phyloP scores from a whole-genome alignment of 1,140 invertebrate species.

The Lethrus apterus region DNA sequence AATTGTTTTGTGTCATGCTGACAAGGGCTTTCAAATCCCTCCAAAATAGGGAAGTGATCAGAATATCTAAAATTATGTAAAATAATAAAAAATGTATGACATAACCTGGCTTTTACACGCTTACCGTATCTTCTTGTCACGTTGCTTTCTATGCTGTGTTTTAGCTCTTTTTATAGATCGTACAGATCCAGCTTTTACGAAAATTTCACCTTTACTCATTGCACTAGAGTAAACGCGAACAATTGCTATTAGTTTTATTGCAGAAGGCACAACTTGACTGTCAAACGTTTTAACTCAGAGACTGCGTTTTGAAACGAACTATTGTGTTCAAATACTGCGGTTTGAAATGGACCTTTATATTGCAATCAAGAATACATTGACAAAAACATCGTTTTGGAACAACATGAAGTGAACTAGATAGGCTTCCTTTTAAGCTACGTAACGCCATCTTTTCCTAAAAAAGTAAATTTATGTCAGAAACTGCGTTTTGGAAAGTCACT shows the following conservation, averaged over 20 bases:
- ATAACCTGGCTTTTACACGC: too few relatives aligned
- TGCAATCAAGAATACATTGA: too few relatives aligned
- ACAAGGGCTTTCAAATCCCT: slow-evolving; percentile 2
- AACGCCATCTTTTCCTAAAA: background rate
- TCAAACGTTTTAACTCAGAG: too few relatives aligned
- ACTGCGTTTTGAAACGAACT: too few relatives aligned
- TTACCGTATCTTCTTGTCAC: background rate
- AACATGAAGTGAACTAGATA: too few relatives aligned
- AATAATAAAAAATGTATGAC: too few relatives aligned
- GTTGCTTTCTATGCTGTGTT: background rate
- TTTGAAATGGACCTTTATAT: too few relatives aligned
- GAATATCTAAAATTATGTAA: background rate
- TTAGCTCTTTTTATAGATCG: background rate
- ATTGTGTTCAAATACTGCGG: too few relatives aligned
- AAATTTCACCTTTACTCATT: background rate
- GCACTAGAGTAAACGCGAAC: too few relatives aligned
- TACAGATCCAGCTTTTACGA: background rate
- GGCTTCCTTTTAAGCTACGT: background rate
- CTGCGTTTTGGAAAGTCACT: slow-evolving; percentile 2
- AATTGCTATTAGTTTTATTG: too few relatives aligned
- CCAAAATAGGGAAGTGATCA: slow-evolving; percentile 1
- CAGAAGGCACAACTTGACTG: too few relatives aligned
- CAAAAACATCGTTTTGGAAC: too few relatives aligned
- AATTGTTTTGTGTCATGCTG: background rate
- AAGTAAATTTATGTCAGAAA: background rate